A percentile compares a stretch with the other conserved stretches of the same genome.
phyloP scores from a whole-genome alignment of 2,888 invertebrate genomes.

The Microctonus hyperodae region DNA sequence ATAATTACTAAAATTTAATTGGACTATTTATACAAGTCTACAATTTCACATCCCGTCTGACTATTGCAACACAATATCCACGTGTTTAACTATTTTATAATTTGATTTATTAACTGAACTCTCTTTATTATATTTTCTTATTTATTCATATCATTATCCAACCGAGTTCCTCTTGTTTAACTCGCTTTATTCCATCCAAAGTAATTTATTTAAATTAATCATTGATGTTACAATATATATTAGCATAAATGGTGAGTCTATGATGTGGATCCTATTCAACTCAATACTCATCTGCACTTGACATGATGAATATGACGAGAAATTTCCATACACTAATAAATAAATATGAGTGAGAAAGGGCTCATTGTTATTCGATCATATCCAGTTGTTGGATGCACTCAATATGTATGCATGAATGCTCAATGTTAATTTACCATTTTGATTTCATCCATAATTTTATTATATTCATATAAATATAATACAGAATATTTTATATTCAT shows the following conservation, averaged over 20 bases:
- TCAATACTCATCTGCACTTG: background rate
- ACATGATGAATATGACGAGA: background rate
- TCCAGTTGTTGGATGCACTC: constrained; percentile 18
- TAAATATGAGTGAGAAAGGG: background rate
- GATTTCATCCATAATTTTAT: background rate
- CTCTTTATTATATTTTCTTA: too few relatives aligned
- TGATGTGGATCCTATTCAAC: background rate
- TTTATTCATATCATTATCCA: background rate
- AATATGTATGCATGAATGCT: constrained; percentile 30
- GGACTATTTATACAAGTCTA: background rate
- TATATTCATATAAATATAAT: background rate
- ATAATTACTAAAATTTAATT: background rate
- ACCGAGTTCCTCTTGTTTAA: too few relatives aligned
- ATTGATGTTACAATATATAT: too few relatives aligned
- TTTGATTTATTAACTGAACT: too few relatives aligned
- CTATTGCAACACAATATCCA: background rate
- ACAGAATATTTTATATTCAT: too few relatives aligned
- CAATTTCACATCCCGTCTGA: background rate
- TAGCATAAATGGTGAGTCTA: background rate
- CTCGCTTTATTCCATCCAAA: too few relatives aligned
- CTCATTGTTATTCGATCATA: constrained; percentile 39
- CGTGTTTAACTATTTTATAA: too few relatives aligned
- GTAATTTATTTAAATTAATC: too few relatives aligned
- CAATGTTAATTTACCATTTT: constrained; percentile 12
- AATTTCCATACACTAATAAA: background rate